These are phyloP conservation scores for Chiloscyllium punctatum DNA, from an alignment of 2,797 vertebrate species.

Conservation along the genomic window DNA sequence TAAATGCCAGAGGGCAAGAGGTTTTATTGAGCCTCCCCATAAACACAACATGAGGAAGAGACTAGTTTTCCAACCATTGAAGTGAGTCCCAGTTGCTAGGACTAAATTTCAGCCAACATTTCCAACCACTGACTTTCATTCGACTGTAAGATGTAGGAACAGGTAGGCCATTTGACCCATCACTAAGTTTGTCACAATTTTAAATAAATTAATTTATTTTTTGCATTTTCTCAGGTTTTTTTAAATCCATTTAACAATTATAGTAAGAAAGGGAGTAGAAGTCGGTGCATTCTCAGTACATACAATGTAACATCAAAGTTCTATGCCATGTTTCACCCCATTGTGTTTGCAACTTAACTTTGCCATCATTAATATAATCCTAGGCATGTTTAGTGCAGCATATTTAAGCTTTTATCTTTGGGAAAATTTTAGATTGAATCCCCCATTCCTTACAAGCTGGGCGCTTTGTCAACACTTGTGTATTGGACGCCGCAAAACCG, in stretches of 20 bases:
- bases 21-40: too few species aligned
- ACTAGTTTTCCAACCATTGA: too few species aligned
- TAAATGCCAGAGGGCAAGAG: too few species aligned
- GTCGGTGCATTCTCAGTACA: too few species aligned
- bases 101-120: too few species aligned
- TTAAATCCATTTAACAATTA: neutral
- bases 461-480: neutral
- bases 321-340: neutral
- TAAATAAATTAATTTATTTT: neutral
- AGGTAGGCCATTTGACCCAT: neutral
- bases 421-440: neutral
- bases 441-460: neutral
- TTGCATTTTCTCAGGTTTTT: neutral
- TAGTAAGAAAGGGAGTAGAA: neutral
- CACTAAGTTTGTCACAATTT: neutral
- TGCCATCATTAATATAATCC: neutral
- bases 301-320: neutral
- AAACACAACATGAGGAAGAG: too few species aligned
- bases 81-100: too few species aligned
- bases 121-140: too few species aligned
- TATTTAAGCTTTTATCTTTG: neutral
- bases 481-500: neutral
- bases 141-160: too few species aligned
- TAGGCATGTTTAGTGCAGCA: neutral
- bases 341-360: neutral